These are phyloP conservation scores for Anabas testudineus DNA, from an alignment of 2,797 vertebrate genomes.

Conservation along the genomic window DNA sequence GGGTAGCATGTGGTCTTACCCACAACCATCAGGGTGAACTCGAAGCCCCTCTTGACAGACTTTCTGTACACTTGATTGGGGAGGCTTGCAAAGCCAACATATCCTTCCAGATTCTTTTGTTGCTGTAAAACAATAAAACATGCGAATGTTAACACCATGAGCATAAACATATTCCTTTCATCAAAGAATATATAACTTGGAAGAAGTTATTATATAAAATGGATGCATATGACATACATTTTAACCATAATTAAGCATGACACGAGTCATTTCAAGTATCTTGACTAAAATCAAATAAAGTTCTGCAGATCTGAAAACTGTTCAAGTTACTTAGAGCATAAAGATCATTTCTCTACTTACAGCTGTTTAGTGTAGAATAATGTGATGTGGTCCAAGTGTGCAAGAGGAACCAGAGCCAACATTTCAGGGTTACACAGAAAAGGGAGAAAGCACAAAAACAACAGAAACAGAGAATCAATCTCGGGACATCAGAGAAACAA, in stretches of 20 bases:
- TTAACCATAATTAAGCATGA: neutral
- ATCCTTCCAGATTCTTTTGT: constrained; percentile 99
- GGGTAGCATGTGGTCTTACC: constrained; percentile 86
- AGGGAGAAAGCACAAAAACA: constrained; percentile 30
- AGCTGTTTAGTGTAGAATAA: constrained; percentile 72
- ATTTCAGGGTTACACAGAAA: constrained; percentile 43
- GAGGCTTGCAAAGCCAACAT: constrained; percentile 99
- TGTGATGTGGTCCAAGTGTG: constrained; percentile 28
- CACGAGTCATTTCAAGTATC: neutral
- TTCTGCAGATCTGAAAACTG: neutral
- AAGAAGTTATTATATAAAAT: neutral
- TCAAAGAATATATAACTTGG: no score
- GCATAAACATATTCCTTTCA: no score
- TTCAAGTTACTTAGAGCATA: neutral
- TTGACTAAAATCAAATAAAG: neutral
- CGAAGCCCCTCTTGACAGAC: constrained; percentile 98
- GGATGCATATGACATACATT: neutral
- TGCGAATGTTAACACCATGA: constrained; percentile 29
- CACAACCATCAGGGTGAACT: constrained; percentile 99
- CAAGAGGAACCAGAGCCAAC: constrained; percentile 10
- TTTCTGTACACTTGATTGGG: constrained; percentile 99
- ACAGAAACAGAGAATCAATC: constrained; percentile 54
- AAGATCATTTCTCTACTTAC: constrained; percentile 75
- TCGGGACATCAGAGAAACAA: constrained; percentile 55
- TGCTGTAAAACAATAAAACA: constrained; percentile 83